Evolutionary conservation across 2,113 vertebrate genomes (phyloP), one percentile per base, ranked within the genome.

Genomic region (Labeo rohita): DNA sequence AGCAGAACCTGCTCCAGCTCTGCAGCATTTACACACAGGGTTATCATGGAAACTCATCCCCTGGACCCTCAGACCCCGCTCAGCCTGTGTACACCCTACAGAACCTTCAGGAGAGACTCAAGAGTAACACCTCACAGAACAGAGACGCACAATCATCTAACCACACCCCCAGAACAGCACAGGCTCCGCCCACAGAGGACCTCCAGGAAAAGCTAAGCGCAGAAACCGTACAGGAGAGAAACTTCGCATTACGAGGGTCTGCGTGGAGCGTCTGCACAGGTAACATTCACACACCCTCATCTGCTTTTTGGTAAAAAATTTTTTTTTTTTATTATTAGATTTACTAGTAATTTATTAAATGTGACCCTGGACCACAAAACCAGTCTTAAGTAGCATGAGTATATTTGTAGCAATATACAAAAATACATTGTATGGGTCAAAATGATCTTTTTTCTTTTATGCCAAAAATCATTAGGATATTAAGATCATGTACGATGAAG

Each of bases 11-110:
- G 66, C 92, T 98, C 28, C 95, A 91, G 84, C 96, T 99, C 9
- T 95, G 96, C 92, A 95, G 95, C 9, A 96, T 99, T 93, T 99
- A 99, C 93, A 98, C 96, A 0, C 97, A 97, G 90, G 90, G 89
- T 34, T 80, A 54, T 16, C 49, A 86, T 1, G 86, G 90, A 75
- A 18, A 90, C 74, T 2, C 86, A 0, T 47, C 86, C 3, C 66
- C 72, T 63, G 89, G 92, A 5, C 76, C 84, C 23, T 85, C 89
- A 13, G 93, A 92, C 18, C 36, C 74, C 11, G 12, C 87, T 81
- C 95, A 96, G 89, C 96, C 95, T 7, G 84, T 98, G 34, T 98
- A 98, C 91, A 98, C 98, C 0, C 89, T 98, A 85, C 96, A 99
- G 88, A 97, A 91, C 89, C 90, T 99, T 54, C 94, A 96, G 12